These are phyloP conservation scores for Valencia hispanica DNA, from an alignment of 2,797 vertebrate species.

Conservation along the genomic window DNA sequence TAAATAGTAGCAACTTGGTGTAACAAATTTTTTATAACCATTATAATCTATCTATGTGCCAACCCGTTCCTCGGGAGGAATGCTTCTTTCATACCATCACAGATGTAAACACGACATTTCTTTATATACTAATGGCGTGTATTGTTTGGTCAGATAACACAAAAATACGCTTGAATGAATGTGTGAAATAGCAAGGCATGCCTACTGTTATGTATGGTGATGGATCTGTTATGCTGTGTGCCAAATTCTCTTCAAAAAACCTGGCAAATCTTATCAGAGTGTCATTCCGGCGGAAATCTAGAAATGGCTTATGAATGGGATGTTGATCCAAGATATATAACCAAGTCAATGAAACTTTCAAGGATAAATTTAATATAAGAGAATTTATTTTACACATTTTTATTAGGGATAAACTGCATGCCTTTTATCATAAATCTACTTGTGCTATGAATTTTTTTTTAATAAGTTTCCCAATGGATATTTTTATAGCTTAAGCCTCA, in stretches of 20 bases:
- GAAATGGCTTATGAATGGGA: background rate
- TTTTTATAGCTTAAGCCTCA: slow-evolving; percentile 50
- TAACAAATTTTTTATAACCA: background rate
- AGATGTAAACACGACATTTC: background rate
- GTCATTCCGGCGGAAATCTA: background rate
- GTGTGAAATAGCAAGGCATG: background rate
- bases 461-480: slow-evolving; percentile 8
- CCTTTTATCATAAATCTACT: background rate
- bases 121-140: background rate
- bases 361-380: no score
- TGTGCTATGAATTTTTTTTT: slow-evolving; percentile 18
- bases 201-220: background rate
- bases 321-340: no score
- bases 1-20: background rate
- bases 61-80: background rate
- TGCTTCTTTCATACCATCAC: background rate
- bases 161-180: background rate
- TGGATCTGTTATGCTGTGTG: background rate
- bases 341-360: background rate
- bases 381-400: background rate
- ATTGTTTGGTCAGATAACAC: background rate
- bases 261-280: background rate
- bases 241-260: background rate
- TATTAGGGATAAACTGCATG: background rate
- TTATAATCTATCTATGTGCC: background rate